These are phyloP conservation scores for Clanis bilineata DNA, from an alignment of 2,888 invertebrate species.

Conservation along the genomic window DNA sequence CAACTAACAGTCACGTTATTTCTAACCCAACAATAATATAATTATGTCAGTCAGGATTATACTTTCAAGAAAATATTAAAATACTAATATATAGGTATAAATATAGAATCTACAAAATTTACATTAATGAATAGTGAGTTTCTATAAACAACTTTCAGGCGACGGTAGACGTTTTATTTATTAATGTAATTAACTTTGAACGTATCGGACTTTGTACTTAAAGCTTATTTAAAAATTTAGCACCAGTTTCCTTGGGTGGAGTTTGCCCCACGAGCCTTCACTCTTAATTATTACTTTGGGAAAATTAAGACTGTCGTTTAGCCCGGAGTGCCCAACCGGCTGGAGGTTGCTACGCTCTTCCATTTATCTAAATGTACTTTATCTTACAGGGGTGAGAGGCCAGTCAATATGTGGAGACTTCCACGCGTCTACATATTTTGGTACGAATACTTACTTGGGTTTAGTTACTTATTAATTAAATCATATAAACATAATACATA, in stretches of 20 bases:
- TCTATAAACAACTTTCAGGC: slow-evolving; percentile 36
- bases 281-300: slow-evolving; percentile 83
- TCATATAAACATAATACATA: too few species aligned
- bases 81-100: background rate
- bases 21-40: too few species aligned
- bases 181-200: slow-evolving; percentile 75
- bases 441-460: too few species aligned
- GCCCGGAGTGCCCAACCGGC: slow-evolving; percentile 69
- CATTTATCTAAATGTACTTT: slow-evolving; percentile 81
- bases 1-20: too few species aligned
- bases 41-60: too few species aligned
- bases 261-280: slow-evolving; percentile 73
- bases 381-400: slow-evolving; percentile 62
- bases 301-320: slow-evolving; percentile 83
- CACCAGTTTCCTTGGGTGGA: slow-evolving; percentile 58
- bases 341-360: slow-evolving; percentile 68
- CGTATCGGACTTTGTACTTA: slow-evolving; percentile 79
- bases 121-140: slow-evolving; percentile 27
- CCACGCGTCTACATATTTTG: slow-evolving; percentile 29
- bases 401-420: slow-evolving; percentile 51
- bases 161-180: slow-evolving; percentile 55
- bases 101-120: background rate
- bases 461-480: background rate
- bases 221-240: slow-evolving; percentile 79
- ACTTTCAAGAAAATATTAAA: too few species aligned